Evolutionary conservation across 2,113 vertebrate genomes (phyloP).

Genomic region (Gnathonemus echidnorhynchus): DNA sequence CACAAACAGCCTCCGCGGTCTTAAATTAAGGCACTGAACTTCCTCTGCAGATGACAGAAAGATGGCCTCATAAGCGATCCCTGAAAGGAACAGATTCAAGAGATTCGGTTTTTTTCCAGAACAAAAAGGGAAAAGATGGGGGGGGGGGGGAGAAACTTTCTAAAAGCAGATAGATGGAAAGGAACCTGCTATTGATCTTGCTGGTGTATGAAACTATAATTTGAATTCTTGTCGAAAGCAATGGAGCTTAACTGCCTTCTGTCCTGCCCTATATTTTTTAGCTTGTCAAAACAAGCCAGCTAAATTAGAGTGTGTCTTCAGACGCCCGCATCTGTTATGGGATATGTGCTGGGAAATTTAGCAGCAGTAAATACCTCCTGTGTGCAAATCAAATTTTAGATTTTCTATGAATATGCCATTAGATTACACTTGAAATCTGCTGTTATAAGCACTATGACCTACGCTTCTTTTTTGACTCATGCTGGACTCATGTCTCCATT

Average conservation of each 20-base stretch:
- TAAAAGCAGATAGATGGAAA: background rate
- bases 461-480: background rate
- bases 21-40: background rate
- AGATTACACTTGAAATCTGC: background rate
- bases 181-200: constrained; percentile 12
- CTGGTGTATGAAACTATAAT: constrained; percentile 17
- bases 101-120: background rate
- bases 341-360: constrained; percentile 1
- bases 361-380: background rate
- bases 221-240: constrained; percentile 23
- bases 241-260: constrained; percentile 10
- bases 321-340: background rate
- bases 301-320: constrained; percentile 13
- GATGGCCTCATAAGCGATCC: background rate
- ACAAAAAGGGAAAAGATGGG: background rate
- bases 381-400: background rate
- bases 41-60: constrained; percentile 5
- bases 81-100: background rate
- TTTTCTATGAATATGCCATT: constrained; percentile 7
- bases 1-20: background rate
- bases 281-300: constrained; percentile 8
- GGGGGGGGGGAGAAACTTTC: background rate
- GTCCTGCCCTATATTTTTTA: constrained; percentile 11
- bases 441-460: background rate
- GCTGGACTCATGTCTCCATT: background rate